Base-by-base conservation (phyloP, 2,888 invertebrate species). In the Tachina lurida region DNA sequence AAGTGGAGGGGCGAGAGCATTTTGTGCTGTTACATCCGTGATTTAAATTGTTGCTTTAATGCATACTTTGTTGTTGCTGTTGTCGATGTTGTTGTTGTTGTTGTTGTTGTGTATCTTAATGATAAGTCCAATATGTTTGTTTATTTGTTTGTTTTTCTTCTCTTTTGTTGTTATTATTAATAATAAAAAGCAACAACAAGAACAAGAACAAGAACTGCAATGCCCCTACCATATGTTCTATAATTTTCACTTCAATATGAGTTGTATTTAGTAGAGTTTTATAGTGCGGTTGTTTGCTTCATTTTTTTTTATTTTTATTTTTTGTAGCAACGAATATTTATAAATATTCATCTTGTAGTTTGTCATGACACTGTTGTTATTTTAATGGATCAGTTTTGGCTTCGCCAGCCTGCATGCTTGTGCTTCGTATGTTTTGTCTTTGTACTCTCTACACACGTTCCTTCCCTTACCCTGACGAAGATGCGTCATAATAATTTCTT, bases 401-500 rank as follows among this genome's bases (percentile, higher is more conserved):
- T 74, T 41, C 56, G 47, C 1, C 19, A 49, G 54, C 19, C 19
- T 22, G 54, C 54, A n/a, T 17, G 13, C 58, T n/a, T 77, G 74
- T 52, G 68, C 31, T 45, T 73, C 15, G 45, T 76, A 4, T 47
- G 62, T 45, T 54, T 63, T 56, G 60, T 45, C 22, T 49, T 62
- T 58, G n/a, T 62, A 19, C 49, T 49, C 31, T 47, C 45, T 43
- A 43, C 65, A 43, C 65, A 52, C 22, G 31, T 62, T 17, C 58
- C 74, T 80, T 60, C 43, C 43, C 47, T 58, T 78, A 74, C 39
- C 65, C 75, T 74, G 67, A 79, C 58, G 73, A 78, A 74, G 78
- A 88, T 87, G 87, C 84, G 87, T 88, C 87, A 86, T 79, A 84
- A 84, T 84, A 79, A 83, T 86, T 88, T 87, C 83, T 79, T 84